Base-by-base conservation (phyloP, 2,797 vertebrate species). In the Spheniscus humboldti region DNA sequence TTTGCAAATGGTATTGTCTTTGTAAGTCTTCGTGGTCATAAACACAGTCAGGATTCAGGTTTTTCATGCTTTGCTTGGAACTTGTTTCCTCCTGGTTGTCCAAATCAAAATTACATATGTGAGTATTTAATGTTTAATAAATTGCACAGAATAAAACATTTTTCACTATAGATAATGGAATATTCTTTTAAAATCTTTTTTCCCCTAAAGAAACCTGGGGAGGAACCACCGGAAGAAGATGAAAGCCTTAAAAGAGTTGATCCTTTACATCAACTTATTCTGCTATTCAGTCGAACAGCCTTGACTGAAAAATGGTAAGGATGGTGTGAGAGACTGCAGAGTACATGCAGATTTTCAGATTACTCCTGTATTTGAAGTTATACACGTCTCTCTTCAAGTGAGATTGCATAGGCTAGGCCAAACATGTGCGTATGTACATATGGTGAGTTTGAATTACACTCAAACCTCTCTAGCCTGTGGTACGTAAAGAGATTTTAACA, bases 221-320 rank as follows among this genome's bases (percentile, higher is more conserved):
- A 98, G 41, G 98, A 99, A 37, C 98, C 97, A 15, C 78, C 96
- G 7, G 99, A 99, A 88, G 99, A 99, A 80, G 99, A 99, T 33
- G 99, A 99, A 95, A 98, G 90, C 23, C 22, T 97, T 50, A 99
- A 99, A 95, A 98, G 98, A 95, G 99, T 99, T 11, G 99, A 99
- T 85, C 99, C 99, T 8, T 98, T 99, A 24, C 99, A 99, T 96
- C 99, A 99, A 94, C 99, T 99, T 84, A 99, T 99, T 91, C 99
- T 99, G 74, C 98, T 99, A 41, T 99, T 99, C 96, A 99, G 99
- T 95, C 98, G 99, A 97, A 99, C 99, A 4, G 99, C 99, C 35
- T 98, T 99, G 55, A 99, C 99, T 8, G 99, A 99, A 97, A 99
- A 99, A 98, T 99, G 99, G 99, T 99, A 97, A 59, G 98, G 84